phyloP scores from a whole-genome alignment of 2,888 invertebrate species.

The Acrocera orbiculus region DNA sequence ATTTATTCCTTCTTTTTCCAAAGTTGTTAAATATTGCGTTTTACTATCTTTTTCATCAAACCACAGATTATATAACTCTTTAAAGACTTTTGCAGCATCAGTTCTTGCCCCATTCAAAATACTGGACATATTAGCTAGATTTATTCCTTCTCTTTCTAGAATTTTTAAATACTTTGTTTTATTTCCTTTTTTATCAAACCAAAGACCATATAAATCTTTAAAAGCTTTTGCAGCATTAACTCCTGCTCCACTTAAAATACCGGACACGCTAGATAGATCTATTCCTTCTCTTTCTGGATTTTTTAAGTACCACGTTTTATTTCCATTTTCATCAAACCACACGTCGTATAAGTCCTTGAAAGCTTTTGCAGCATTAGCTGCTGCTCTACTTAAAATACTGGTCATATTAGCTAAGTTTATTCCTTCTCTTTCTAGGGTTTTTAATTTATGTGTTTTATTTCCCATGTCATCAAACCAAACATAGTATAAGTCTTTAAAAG shows the following conservation, averaged over 20 bases:
- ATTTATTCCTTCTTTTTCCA: slow-evolving; percentile 3
- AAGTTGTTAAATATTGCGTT: slow-evolving; percentile 2
- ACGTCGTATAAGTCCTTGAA: slow-evolving; percentile 14
- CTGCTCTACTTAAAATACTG: slow-evolving; percentile 15
- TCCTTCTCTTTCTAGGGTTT: slow-evolving; percentile 1
- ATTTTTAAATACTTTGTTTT: slow-evolving; percentile 5
- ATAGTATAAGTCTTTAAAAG: slow-evolving; percentile 15
- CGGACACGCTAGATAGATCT: slow-evolving; percentile 1
- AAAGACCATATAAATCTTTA: slow-evolving; percentile 13
- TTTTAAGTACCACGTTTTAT: slow-evolving; percentile 5
- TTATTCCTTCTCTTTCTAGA: slow-evolving; percentile 2
- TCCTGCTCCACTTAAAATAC: slow-evolving; percentile 4
- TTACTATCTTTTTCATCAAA: slow-evolving; percentile 16
- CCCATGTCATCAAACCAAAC: slow-evolving; percentile 7
- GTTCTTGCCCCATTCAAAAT: slow-evolving; percentile 13
- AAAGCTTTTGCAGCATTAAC: slow-evolving; percentile 11
- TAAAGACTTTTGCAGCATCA: slow-evolving; percentile 11
- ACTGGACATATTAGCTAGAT: slow-evolving; percentile 1
- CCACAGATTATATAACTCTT: slow-evolving; percentile 18
- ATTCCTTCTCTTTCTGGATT: slow-evolving; percentile 1
- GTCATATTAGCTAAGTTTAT: slow-evolving; percentile 11
- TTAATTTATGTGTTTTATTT: slow-evolving; percentile 1
- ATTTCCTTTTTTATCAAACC: slow-evolving; percentile 10
- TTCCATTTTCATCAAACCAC: slow-evolving; percentile 12
- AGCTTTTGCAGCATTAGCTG: slow-evolving; percentile 12